Evolutionary conservation across 2,888 invertebrate genomes (phyloP).

Genomic region (Torymus aiolomorphi): DNA sequence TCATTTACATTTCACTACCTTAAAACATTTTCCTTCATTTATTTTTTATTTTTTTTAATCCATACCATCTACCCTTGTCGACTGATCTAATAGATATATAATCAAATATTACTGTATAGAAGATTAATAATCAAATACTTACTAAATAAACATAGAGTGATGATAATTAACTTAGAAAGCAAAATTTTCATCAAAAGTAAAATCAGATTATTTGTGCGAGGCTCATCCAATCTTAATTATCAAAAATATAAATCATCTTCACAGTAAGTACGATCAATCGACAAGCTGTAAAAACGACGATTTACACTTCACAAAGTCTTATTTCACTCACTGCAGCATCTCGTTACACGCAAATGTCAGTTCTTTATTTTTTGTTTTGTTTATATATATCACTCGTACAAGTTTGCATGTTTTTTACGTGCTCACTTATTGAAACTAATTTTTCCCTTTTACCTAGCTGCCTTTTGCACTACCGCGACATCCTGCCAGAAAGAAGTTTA

Average conservation of each 20-base stretch:
- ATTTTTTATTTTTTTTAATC: constrained; percentile 12
- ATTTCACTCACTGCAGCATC: constrained; percentile 35
- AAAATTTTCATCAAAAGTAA: constrained; percentile 20
- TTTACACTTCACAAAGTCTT: constrained; percentile 44
- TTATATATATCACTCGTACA: constrained; percentile 39
- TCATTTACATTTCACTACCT: constrained; percentile 47
- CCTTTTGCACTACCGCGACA: constrained; percentile 27
- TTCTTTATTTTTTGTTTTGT: constrained; percentile 28
- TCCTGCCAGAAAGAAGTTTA: constrained; percentile 29
- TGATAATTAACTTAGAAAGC: constrained; percentile 28
- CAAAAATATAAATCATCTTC: constrained; percentile 45
- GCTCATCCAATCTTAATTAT: constrained; percentile 35
- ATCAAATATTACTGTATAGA: constrained; percentile 33
- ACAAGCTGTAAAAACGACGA: constrained; percentile 41
- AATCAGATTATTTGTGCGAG: constrained; percentile 38
- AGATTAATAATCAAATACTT: constrained; percentile 20
- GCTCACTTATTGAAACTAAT: constrained; percentile 40
- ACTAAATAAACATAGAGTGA: constrained; percentile 9
- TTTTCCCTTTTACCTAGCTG: constrained; percentile 41
- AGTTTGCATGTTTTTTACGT: constrained; percentile 8
- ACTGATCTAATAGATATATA: constrained; percentile 29
- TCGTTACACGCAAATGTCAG: constrained; percentile 46
- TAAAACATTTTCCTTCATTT: constrained; percentile 26
- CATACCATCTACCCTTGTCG: constrained; percentile 39
- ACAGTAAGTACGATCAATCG: constrained; percentile 44